Percentiles rank a stretch among this genome's conserved stretches.
These are phyloP conservation scores for Lagorchestes hirsutus DNA, from an alignment of 2,797 vertebrate genomes.

Conservation along the genomic window DNA sequence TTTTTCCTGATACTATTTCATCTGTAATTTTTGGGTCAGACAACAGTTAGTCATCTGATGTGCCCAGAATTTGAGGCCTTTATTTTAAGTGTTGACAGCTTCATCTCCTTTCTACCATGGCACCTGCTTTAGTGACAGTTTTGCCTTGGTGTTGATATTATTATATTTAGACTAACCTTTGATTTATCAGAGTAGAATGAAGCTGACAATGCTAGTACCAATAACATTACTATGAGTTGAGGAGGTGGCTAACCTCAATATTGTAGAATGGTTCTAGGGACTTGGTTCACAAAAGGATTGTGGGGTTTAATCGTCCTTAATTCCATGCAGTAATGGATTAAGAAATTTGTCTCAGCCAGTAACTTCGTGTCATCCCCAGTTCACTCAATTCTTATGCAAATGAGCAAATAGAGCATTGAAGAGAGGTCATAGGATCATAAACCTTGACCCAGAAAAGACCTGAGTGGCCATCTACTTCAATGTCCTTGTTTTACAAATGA, in stretches of 20 bases:
- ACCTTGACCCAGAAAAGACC: not conserved
- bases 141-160: not conserved
- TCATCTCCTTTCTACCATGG: not conserved
- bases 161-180: not conserved
- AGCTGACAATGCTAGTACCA: not conserved
- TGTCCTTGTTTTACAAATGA: constrained; percentile 43
- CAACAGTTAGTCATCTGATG: not conserved
- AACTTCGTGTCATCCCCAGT: not conserved
- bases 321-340: not conserved
- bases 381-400: not conserved
- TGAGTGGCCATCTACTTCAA: not conserved
- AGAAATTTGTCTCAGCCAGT: not conserved
- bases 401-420: not conserved
- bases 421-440: not conserved
- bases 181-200: not conserved
- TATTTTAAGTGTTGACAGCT: not conserved
- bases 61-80: not conserved
- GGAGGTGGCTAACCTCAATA: not conserved
- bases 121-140: not conserved
- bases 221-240: not conserved
- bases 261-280: not conserved
- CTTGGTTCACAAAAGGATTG: not conserved
- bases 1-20: not conserved
- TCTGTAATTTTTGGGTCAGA: not conserved
- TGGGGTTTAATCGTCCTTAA: not conserved